These are phyloP conservation scores for Ascaphus truei DNA, from an alignment of 2,113 vertebrate genomes.

Conservation along the genomic window DNA sequence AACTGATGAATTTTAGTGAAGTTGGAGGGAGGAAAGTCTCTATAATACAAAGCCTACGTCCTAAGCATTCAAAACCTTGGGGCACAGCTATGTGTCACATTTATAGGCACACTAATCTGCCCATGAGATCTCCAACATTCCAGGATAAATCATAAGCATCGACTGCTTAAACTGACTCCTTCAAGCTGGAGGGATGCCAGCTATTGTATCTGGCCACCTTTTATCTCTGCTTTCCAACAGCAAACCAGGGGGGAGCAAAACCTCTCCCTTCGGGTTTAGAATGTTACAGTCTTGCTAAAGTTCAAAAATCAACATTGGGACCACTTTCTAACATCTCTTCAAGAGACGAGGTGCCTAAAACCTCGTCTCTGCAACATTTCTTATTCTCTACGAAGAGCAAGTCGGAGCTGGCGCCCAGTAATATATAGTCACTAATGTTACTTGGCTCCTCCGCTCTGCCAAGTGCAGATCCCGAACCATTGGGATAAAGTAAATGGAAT, in stretches of 20 bases:
- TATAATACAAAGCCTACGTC: slow-evolving; percentile 55
- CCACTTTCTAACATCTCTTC: slow-evolving; percentile 10
- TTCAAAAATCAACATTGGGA: neutral
- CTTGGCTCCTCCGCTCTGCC: neutral
- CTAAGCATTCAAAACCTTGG: slow-evolving; percentile 43
- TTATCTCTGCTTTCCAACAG: slow-evolving; percentile 45
- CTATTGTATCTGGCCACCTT: slow-evolving; percentile 56
- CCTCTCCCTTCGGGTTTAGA: neutral
- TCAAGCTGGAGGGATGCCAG: slow-evolving; percentile 56
- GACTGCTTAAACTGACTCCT: slow-evolving; percentile 57
- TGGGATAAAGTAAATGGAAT: neutral
- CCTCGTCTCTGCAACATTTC: neutral
- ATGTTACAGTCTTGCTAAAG: neutral
- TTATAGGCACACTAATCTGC: slow-evolving; percentile 58
- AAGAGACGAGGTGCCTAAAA: slow-evolving; percentile 4
- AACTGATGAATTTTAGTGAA: slow-evolving; percentile 50
- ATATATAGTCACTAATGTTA: neutral
- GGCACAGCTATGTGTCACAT: slow-evolving; percentile 57
- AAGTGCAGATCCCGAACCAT: neutral
- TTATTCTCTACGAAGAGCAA: neutral
- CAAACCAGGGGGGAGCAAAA: neutral
- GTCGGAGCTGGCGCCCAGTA: neutral
- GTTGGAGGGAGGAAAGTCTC: slow-evolving; percentile 47
- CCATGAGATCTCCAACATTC: slow-evolving; percentile 65
- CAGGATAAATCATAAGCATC: slow-evolving; percentile 64